These are phyloP conservation scores for Lasiurus cinereus DNA, from an alignment of 2,113 vertebrate genomes.

Conservation along the genomic window DNA sequence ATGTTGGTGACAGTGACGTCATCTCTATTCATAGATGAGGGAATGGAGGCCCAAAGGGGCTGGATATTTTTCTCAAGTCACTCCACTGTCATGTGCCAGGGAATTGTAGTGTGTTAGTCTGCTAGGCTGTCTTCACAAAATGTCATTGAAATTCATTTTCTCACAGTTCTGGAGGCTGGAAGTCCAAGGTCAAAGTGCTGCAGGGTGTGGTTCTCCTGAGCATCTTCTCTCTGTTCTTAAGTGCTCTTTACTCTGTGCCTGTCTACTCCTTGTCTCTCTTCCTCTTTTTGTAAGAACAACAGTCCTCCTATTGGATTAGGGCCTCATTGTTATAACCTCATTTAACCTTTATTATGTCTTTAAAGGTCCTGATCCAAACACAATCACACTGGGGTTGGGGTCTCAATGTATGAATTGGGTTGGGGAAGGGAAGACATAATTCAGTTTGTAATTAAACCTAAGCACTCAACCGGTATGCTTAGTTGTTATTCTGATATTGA, in stretches of 20 bases:
- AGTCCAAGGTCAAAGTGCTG: neutral
- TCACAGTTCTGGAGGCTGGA: neutral
- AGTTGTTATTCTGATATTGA: neutral
- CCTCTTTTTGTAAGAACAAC: neutral
- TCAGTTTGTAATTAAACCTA: neutral
- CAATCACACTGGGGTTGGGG: neutral
- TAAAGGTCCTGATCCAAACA: neutral
- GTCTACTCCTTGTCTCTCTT: neutral
- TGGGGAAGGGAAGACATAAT: rapidly evolving
- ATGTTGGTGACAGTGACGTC: neutral
- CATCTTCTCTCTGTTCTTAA: neutral
- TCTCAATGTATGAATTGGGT: neutral
- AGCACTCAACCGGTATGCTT: neutral
- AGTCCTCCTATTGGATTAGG: neutral
- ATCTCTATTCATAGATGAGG: neutral
- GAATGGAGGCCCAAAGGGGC: neutral
- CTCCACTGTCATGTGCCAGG: neutral
- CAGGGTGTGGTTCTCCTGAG: neutral
- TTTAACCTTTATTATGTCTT: neutral
- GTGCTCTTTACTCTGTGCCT: neutral
- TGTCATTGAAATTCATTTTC: neutral
- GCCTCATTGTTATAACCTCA: neutral
- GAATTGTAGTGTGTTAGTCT: neutral
- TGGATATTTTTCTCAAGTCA: neutral
- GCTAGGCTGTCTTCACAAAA: neutral